These are phyloP conservation scores for Neocrepidodera transversa DNA, from an alignment of 2,888 invertebrate genomes.

Conservation along the genomic window DNA sequence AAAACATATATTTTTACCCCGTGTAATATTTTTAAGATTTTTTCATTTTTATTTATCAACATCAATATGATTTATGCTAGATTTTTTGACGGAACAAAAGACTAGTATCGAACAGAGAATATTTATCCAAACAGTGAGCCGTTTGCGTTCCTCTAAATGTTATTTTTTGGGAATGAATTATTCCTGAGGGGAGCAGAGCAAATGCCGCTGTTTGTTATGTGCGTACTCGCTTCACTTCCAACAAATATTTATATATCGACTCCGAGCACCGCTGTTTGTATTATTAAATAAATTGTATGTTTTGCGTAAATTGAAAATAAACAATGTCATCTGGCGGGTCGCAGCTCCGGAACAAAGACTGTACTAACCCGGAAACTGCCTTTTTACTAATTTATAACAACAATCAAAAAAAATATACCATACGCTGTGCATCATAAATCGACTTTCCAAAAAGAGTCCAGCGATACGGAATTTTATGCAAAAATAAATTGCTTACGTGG, in stretches of 20 bases:
- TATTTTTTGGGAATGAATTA: slow-evolving; percentile 20
- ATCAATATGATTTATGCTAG: no score
- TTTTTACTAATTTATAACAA: no score
- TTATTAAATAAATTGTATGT: slow-evolving; percentile 26
- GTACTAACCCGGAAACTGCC: no score
- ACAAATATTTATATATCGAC: slow-evolving; percentile 28
- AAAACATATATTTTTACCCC: no score
- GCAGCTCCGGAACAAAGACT: slow-evolving; percentile 1
- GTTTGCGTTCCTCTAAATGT: slow-evolving; percentile 13
- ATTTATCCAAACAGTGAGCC: background rate
- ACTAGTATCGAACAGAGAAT: no score
- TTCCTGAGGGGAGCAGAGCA: slow-evolving; percentile 13
- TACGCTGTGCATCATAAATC: no score
- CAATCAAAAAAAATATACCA: no score
- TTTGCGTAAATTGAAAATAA: slow-evolving; percentile 31
- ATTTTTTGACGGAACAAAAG: no score
- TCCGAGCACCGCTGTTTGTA: slow-evolving; percentile 19
- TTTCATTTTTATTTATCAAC: no score
- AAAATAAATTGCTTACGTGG: slow-evolving; percentile 9
- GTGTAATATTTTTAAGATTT: no score
- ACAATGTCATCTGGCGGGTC: slow-evolving; percentile 22
- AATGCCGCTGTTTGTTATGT: slow-evolving; percentile 19
- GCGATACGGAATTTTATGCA: no score
- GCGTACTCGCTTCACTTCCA: slow-evolving; percentile 20
- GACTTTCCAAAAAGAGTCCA: no score